Evolutionary conservation across 2,797 vertebrate species (phyloP).

Genomic region (Chiloscyllium punctatum): DNA sequence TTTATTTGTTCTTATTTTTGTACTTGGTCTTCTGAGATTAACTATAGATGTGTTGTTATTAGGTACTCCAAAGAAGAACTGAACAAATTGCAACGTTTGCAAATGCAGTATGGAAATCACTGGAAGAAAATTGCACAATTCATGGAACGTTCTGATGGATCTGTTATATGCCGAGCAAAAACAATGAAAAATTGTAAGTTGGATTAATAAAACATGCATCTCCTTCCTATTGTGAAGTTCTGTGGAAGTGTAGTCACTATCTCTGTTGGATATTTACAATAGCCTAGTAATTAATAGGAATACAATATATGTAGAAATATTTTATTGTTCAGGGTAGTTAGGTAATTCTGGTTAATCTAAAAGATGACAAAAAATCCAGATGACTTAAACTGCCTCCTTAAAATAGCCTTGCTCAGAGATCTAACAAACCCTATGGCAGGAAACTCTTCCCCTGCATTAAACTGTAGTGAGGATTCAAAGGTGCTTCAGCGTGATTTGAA

Average conservation of each 20-base stretch:
- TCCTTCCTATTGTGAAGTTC: not conserved
- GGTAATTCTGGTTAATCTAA: not conserved
- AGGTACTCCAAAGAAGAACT: constrained; percentile 56
- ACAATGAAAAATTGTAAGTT: constrained; percentile 17
- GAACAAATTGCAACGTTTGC: constrained; percentile 51
- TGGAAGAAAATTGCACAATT: constrained; percentile 60
- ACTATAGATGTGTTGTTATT: not conserved
- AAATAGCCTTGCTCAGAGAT: not conserved
- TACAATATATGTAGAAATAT: not conserved
- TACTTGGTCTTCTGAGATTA: not conserved
- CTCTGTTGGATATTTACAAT: not conserved
- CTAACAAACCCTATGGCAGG: not conserved
- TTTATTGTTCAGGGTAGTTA: not conserved
- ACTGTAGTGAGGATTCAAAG: not conserved
- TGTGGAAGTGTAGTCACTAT: not conserved
- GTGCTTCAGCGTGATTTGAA: too few relatives aligned
- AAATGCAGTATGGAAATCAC: constrained; percentile 56
- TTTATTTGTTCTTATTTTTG: not conserved
- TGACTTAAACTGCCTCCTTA: too few relatives aligned
- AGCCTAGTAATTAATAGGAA: not conserved
- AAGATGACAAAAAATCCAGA: not conserved
- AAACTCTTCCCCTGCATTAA: not conserved
- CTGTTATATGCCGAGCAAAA: constrained; percentile 40
- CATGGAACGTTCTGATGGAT: constrained; percentile 57
- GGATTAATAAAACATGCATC: not conserved